Evolutionary conservation across 2,888 invertebrate species (phyloP).

Genomic region (Aethes cnicana): DNA sequence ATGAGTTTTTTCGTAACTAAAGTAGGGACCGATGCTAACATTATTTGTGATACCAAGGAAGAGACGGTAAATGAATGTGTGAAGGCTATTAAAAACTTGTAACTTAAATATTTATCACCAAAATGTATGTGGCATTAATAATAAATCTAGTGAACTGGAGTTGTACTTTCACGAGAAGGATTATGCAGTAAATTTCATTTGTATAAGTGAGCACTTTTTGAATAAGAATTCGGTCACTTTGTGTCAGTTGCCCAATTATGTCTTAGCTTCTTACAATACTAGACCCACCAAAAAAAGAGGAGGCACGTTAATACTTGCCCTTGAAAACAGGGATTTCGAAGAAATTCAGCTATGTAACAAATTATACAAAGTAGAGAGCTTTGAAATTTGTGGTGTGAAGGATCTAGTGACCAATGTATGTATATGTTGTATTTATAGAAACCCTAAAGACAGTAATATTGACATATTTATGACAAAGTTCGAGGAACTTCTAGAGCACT

Average conservation of each 20-base stretch:
- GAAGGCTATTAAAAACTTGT: too few relatives aligned
- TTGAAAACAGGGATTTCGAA: background rate
- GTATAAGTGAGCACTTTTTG: constrained; percentile 13
- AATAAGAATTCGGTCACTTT: background rate
- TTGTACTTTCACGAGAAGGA: background rate
- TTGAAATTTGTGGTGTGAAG: constrained; percentile 30
- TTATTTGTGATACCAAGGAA: too few relatives aligned
- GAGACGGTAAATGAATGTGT: too few relatives aligned
- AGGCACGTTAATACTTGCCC: background rate
- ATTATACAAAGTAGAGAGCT: constrained; percentile 7
- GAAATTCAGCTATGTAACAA: constrained; percentile 10
- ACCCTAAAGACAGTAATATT: constrained; percentile 6
- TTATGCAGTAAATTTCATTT: background rate
- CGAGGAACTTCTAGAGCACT: constrained; percentile 24
- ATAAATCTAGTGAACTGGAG: constrained; percentile 18
- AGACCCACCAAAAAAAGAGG: constrained; percentile 11
- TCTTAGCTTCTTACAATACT: constrained; percentile 1
- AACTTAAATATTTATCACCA: constrained; percentile 11
- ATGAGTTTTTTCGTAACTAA: too few relatives aligned
- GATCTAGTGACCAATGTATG: constrained; percentile 7
- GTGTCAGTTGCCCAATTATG: background rate
- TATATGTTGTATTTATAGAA: constrained; percentile 29
- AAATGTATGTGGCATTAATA: constrained; percentile 26
- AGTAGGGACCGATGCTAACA: too few relatives aligned
- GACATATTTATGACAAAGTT: constrained; percentile 23